A percentile compares a stretch with the other conserved stretches of the same genome.
These are phyloP conservation scores for Amazona guildingii DNA, from an alignment of 2,113 vertebrate species.

Conservation along the genomic window DNA sequence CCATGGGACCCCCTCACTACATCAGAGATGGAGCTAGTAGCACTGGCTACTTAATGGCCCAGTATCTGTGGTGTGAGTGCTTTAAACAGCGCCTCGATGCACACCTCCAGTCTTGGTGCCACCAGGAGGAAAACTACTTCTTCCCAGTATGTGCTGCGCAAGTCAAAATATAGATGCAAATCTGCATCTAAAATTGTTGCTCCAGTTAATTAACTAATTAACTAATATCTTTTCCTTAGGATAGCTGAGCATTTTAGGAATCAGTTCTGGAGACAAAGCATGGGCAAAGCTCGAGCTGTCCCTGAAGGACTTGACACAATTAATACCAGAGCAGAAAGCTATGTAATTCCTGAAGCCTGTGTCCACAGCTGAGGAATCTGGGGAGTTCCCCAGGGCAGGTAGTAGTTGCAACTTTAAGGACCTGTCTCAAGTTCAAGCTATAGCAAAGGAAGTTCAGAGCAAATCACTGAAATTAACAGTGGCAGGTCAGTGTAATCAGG, in stretches of 20 bases:
- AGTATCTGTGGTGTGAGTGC: accelerated
- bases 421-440: neutral
- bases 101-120: neutral
- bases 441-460: neutral
- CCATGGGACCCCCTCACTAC: neutral
- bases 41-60: neutral
- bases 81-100: neutral
- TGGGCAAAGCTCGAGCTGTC: neutral
- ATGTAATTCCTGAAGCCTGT: neutral
- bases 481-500: neutral
- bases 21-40: neutral
- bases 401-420: neutral
- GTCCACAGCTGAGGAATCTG: neutral
- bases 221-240: neutral
- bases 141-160: neutral
- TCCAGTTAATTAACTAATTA: neutral
- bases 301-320: neutral
- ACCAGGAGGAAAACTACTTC: neutral
- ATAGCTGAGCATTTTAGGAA: neutral
- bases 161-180: neutral
- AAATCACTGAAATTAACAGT: neutral
- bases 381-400: neutral
- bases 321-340: neutral
- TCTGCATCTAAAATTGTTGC: neutral
- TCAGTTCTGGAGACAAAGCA: neutral